Evolutionary conservation across 2,888 invertebrate species (phyloP), one percentile per base, ranked within the genome.

Genomic region (Perizoma flavofasciatum): DNA sequence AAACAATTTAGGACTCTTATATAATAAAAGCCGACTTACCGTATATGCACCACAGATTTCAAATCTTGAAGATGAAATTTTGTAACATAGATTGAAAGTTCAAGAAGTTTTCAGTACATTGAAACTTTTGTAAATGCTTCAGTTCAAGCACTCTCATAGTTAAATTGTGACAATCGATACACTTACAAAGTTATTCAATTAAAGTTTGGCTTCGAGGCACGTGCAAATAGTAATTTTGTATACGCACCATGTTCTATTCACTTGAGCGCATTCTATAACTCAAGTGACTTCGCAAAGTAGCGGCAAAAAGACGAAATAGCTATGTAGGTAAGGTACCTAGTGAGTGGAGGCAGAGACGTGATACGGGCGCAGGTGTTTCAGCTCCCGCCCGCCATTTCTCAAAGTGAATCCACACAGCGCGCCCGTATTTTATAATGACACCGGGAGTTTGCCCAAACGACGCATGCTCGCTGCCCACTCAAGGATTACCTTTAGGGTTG

Each of bases 351-450:
- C 70, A 62, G 65, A 67, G 69, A 66, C 67, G 74, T 68, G 66
- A 70, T 61, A 39, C 59, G 77, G 82, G 65, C 85, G 74, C 89
- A 89, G 90, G 89, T 89, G 90, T 78, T 78, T 70, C 67, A 69
- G 68, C 79, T 76, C 80, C 80, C 80, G 72, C 79, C 82, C 86
- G 80, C 85, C 83, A 91, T 91, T 89, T 89, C 91, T 90, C 91
- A 91, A 87, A 90, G 87, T 86, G 87, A 84, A 87, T 86, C 84
- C 85, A 82, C 85, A 82, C 73, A 78, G 81, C 77, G 78, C 64
- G 82, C 79, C 77, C 88, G 85, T 89, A 88, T 89, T 89, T 90
- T 89, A 90, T 89, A 90, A 91, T 86, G 88, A 88, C 87, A 85
- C 84, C 71, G 79, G 79, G 83, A 85, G 82, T 82, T 86, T 82